Conservation (phyloP, 2,113 vertebrate genomes). For the Nycticebus coucang region DNA sequence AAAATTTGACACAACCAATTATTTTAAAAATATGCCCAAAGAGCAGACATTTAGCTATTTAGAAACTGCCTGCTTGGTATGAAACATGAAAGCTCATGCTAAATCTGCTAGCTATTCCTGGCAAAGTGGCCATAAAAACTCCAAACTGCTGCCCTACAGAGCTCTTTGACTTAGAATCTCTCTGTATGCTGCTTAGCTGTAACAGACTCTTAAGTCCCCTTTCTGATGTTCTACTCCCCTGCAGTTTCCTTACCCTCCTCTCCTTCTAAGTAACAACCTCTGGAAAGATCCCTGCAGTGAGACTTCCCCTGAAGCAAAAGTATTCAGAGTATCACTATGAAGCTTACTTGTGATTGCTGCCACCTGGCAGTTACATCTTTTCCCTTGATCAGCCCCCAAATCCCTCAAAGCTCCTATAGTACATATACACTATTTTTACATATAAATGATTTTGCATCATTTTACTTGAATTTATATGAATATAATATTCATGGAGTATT, state of each 20-base stretch:
- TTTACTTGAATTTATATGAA: not conserved
- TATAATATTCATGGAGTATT: not conserved
- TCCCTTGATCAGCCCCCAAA: not conserved
- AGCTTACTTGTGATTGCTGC: not conserved
- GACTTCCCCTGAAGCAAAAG: not conserved
- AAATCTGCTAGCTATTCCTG: not conserved
- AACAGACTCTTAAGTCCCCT: not conserved
- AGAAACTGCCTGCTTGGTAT: not conserved
- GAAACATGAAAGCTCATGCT: not conserved
- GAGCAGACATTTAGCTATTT: not conserved
- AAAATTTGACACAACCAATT: not conserved
- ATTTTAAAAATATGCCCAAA: not conserved
- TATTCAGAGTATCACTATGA: not conserved
- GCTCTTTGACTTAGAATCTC: not conserved
- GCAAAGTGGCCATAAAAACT: not conserved
- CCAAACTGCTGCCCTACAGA: not conserved
- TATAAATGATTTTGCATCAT: not conserved
- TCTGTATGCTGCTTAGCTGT: not conserved
- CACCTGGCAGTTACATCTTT: not conserved
- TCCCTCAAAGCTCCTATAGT: not conserved
- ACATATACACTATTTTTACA: not conserved
- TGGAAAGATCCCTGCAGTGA: not conserved
- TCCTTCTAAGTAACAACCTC: not conserved
- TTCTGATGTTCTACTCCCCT: too few relatives aligned
- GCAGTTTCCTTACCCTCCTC: not conserved